Conservation (phyloP, 2,113 vertebrate species). For the Callipepla californica region DNA sequence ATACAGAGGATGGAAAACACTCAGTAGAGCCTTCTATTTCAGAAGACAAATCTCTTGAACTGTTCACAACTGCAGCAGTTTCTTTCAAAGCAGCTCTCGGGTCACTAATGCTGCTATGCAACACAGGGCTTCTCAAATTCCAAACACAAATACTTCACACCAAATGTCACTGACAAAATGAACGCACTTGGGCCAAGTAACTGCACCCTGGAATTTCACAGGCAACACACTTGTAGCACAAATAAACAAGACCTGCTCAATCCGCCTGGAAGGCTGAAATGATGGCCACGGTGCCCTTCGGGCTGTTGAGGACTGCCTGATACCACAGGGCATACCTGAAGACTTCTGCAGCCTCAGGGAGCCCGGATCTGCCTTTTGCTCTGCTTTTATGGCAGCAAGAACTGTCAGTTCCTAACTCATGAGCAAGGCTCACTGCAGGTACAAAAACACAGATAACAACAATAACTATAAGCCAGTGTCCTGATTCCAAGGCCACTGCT, state of each 20-base stretch:
- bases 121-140: background rate
- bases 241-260: background rate
- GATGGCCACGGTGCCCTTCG: background rate
- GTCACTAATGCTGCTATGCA: background rate
- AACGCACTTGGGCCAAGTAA: background rate
- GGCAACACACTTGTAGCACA: background rate
- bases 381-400: background rate
- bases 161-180: background rate
- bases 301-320: background rate
- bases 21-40: background rate
- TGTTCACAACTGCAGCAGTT: background rate
- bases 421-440: background rate
- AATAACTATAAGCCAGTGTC: background rate
- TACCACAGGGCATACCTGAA: background rate
- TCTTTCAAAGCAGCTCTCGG: background rate
- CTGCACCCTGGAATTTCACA: background rate
- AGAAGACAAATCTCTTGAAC: background rate
- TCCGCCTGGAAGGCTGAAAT: background rate
- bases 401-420: background rate
- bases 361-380: background rate
- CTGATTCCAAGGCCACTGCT: background rate
- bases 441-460: background rate
- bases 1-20: background rate
- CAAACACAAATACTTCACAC: too few relatives aligned
- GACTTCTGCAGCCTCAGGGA: background rate